Percentiles rank a stretch among this genome's conserved stretches.
These are phyloP conservation scores for Rhopalosiphum padi DNA, from an alignment of 1,140 invertebrate species.

Conservation along the genomic window DNA sequence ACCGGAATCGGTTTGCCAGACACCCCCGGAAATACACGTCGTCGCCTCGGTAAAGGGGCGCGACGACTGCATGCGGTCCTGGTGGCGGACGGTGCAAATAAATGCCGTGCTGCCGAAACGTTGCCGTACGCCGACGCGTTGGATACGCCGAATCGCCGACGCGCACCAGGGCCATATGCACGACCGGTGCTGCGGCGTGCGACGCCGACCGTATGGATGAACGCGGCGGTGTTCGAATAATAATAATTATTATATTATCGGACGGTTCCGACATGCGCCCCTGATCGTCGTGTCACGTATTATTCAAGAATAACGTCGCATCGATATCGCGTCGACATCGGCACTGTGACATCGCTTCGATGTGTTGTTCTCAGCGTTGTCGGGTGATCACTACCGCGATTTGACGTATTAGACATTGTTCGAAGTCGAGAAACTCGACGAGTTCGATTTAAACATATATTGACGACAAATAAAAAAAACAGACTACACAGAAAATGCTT, in stretches of 20 bases:
- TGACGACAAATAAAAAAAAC: not conserved
- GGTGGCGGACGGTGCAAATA: not conserved
- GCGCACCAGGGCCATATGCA: not conserved
- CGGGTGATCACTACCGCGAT: too few relatives aligned
- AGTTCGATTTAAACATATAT: not conserved
- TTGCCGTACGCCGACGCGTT: not conserved
- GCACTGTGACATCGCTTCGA: not conserved
- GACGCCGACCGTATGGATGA: not conserved
- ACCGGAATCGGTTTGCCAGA: not conserved
- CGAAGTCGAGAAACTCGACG: too few relatives aligned
- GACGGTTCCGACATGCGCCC: not conserved
- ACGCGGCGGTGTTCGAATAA: not conserved
- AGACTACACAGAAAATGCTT: not conserved
- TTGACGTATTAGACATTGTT: too few relatives aligned
- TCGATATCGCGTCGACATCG: not conserved
- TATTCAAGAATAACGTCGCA: conserved; percentile 24
- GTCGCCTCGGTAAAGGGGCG: rapidly evolving
- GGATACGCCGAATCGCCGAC: not conserved
- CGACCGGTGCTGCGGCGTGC: too few relatives aligned
- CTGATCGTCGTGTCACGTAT: conserved; percentile 30
- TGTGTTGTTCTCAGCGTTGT: too few relatives aligned
- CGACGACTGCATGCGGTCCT: not conserved
- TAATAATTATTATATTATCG: not conserved
- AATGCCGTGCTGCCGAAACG: conserved; percentile 3
- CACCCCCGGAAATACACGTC: too few relatives aligned